Base-by-base conservation (phyloP, 2,797 vertebrate genomes). In the Rhodeus uyekii region DNA sequence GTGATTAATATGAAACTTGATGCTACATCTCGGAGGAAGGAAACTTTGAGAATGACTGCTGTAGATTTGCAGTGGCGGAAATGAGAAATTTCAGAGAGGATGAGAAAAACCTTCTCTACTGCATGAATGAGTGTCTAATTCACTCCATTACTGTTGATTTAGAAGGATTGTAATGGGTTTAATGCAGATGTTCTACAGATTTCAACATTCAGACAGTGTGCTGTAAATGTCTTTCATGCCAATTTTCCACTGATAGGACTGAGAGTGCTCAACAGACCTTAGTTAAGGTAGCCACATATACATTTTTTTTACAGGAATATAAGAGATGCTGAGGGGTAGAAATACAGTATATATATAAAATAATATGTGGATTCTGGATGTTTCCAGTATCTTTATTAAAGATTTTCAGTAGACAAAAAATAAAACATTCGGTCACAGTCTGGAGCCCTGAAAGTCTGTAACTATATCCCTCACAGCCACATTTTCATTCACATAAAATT, bases 1-100 rank as follows among this genome's bases (percentile, higher is more conserved):
- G 50, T 46, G 38, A 76, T 75, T 74, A 81, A 75, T 50, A 65
- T 75, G 58, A 65, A 75, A 50, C 63, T 74, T 8, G 13, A 65
- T 29, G 53, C 73, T 39, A 18, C 24, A 42, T 75, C 36, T 75
- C n/a, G 1, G 34, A 68, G 44, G 46, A 18, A 27, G 22, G 46
- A 53, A 39, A 38, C n/a, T 53, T 39, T 68, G 24, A 67, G 63
- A 78, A 64, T 32, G 38, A 34, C 58, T 4, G 1, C 27, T 29
- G 29, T 24, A 64, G 19, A 76, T 34, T 64, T 76, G 13, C 27
- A 76, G 42, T 64, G 58, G 64, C 19, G 29, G 39, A 64, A 63
- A 77, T n/a, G 3, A 77, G 32, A 77, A 22, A 48, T 46, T 64
- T 64, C 55, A 48, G 34, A 48, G 16, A 76, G 29, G 39, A 48